These are phyloP conservation scores for Cheirogaleus major DNA, from an alignment of 2,797 vertebrate species.

Conservation along the genomic window DNA sequence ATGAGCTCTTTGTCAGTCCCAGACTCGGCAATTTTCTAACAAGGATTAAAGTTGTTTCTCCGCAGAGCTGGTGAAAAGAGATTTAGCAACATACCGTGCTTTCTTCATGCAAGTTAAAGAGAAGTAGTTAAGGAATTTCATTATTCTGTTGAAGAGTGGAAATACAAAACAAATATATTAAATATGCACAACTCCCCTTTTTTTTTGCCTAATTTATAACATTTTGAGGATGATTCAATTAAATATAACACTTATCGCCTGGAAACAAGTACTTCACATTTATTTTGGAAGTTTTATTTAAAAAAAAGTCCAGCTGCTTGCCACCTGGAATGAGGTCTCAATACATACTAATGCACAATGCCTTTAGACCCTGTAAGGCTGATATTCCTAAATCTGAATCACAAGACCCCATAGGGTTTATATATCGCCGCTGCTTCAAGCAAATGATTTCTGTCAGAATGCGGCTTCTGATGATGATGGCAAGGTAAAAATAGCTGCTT, in stretches of 20 bases:
- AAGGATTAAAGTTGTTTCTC: slow-evolving; percentile 92
- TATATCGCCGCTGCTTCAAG: slow-evolving; percentile 69
- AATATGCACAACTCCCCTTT: slow-evolving; percentile 82
- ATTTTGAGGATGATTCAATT: slow-evolving; percentile 81
- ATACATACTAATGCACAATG: slow-evolving; percentile 86
- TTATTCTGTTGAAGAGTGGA: slow-evolving; percentile 82
- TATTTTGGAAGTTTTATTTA: slow-evolving; percentile 83
- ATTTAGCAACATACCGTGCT: slow-evolving; percentile 91
- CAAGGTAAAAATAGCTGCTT: slow-evolving; percentile 69
- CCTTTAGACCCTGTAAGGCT: slow-evolving; percentile 76
- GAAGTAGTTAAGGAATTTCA: slow-evolving; percentile 91
- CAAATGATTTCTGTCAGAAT: slow-evolving; percentile 82
- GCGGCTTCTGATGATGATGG: slow-evolving; percentile 79
- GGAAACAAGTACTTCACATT: slow-evolving; percentile 81
- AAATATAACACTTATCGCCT: slow-evolving; percentile 80
- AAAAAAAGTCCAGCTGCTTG: slow-evolving; percentile 86
- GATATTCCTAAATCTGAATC: slow-evolving; percentile 83
- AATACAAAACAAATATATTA: slow-evolving; percentile 89
- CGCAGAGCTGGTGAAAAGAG: slow-evolving; percentile 87
- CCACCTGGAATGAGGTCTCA: slow-evolving; percentile 88
- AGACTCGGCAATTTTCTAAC: slow-evolving; percentile 92
- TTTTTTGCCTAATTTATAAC: slow-evolving; percentile 76
- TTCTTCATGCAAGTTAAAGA: slow-evolving; percentile 90
- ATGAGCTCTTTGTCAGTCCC: slow-evolving; percentile 91
- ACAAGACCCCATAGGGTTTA: slow-evolving; percentile 80